Base-by-base conservation (phyloP, 2,113 vertebrate species). In the Takifugu bimaculatus region DNA sequence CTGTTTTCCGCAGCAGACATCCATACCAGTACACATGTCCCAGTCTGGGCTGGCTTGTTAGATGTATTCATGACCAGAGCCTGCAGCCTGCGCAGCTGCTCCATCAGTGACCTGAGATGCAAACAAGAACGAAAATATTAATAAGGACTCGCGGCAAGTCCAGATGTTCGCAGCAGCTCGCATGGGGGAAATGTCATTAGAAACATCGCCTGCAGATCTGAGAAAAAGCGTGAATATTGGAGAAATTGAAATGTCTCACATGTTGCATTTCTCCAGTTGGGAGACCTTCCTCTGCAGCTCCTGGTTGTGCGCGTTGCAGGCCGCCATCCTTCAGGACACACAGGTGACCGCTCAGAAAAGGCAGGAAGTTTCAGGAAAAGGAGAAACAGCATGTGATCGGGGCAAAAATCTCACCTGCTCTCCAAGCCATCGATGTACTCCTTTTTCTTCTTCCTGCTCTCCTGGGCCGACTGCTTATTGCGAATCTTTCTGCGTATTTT, bases 361-460 rank as follows among this genome's bases (percentile, higher is more conserved):
- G 54, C 2, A 42, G 27, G 2, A 7, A 29, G 27, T 11, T 27
- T 15, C 4, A n/a, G 35, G 20, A 20, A 43, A 43, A 43, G 42
- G 13, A 43, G 13, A 43, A 43, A 43, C 42, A 43, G 42, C 42
- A 43, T 43, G 6, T 48, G n/a, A 13, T n/a, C 13, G 12, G n/a
- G 44, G 1, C 44, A 15, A 48, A 15, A 20, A n/a, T 50, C 7
- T 51, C 69, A 97, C 95, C 96, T 89, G 81, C 84, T 93, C 78
- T 98, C 95, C 85, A 98, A 81, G 14, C 95, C 93, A 0, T 99
- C 95, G 0, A 97, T 94, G 1, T 98, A 98, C 12, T 99, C 95
- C 79, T 98, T 98, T 82, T 98, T 98, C 88, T 97, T 96, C 84
- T 96, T 98, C 72, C 96, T 83, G 89, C 96, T 98, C 72, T 98